A percentile compares a stretch with the other conserved stretches of the same genome.
These are phyloP conservation scores for Prosopocoilus inquinatus DNA, from an alignment of 2,888 invertebrate genomes.

Conservation along the genomic window DNA sequence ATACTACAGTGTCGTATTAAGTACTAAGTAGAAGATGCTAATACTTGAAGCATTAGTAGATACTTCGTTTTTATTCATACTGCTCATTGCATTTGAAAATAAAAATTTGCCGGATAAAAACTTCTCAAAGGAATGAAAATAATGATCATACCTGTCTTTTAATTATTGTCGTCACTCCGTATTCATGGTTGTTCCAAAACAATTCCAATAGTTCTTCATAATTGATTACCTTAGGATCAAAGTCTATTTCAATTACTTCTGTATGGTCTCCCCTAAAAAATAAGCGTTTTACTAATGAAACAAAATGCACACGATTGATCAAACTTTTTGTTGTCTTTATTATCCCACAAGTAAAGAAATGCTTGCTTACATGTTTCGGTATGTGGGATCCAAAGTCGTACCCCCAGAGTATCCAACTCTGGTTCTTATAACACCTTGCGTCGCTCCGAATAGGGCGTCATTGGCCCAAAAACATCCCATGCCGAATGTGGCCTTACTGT, in stretches of 20 bases:
- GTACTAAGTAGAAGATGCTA: too few relatives aligned
- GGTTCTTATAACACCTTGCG: conserved; percentile 78
- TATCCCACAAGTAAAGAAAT: conserved; percentile 11
- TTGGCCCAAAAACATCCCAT: conserved; percentile 96
- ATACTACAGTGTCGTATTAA: too few relatives aligned
- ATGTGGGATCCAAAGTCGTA: conserved; percentile 74
- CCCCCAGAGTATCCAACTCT: conserved; percentile 94
- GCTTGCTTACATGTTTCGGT: conserved; percentile 76
- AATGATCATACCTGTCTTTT: conserved; percentile 67
- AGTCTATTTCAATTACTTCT: conserved; percentile 90
- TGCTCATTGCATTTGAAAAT: not conserved
- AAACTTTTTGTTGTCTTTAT: conserved; percentile 3
- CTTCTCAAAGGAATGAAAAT: conserved; percentile 9
- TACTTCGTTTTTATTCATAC: too few relatives aligned
- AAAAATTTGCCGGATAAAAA: conserved; percentile 2
- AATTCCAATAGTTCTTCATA: conserved; percentile 75
- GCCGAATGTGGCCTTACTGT: conserved; percentile 80
- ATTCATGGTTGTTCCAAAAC: conserved; percentile 94
- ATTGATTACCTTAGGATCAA: conserved; percentile 73
- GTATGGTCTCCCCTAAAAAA: conserved; percentile 85
- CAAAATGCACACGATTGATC: conserved; percentile 1
- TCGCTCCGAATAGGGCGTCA: conserved; percentile 78
- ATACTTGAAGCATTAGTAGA: too few relatives aligned
- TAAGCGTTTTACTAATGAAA: conserved; percentile 1
- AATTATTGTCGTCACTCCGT: conserved; percentile 74